phyloP scores from a whole-genome alignment of 2,888 invertebrate species.

The Cristatella mucedo region DNA sequence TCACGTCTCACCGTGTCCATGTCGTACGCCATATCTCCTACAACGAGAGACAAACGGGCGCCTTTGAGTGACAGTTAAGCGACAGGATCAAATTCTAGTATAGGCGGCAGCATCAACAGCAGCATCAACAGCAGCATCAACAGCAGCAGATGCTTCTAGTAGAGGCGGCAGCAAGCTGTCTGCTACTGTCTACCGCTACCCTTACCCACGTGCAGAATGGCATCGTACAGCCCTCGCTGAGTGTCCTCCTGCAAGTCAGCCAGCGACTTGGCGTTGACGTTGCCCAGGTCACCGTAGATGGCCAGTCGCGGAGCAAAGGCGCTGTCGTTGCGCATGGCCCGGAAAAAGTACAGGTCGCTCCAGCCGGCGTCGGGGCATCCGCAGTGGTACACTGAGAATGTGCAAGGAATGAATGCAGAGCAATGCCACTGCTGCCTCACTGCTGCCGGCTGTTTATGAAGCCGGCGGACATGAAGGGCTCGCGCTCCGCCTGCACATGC shows the following conservation, averaged over 20 bases:
- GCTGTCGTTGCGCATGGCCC: constrained; percentile 49
- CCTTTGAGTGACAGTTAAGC: too few species aligned
- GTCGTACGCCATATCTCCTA: constrained; percentile 6
- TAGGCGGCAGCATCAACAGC: too few species aligned
- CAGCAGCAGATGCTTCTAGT: too few species aligned
- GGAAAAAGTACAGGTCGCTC: constrained; percentile 64
- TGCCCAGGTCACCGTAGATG: constrained; percentile 85
- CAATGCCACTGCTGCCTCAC: not conserved
- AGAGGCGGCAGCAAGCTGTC: too few species aligned
- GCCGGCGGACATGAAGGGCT: not conserved
- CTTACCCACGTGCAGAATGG: constrained; percentile 59
- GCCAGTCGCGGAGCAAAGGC: constrained; percentile 65
- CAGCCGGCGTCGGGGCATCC: constrained; percentile 48
- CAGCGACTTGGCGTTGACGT: constrained; percentile 71
- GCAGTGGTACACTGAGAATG: constrained; percentile 29
- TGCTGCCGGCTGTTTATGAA: not conserved
- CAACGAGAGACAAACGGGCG: too few species aligned
- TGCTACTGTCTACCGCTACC: too few species aligned
- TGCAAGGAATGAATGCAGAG: not conserved
- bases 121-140: too few species aligned
- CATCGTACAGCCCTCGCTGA: constrained; percentile 61
- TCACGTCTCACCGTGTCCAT: constrained; percentile 5
- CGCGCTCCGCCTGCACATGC: not conserved
- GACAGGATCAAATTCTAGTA: too few species aligned
- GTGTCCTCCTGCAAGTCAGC: constrained; percentile 67